These are phyloP conservation scores for Psettodes erumei DNA, from an alignment of 2,113 vertebrate genomes.

Conservation along the genomic window DNA sequence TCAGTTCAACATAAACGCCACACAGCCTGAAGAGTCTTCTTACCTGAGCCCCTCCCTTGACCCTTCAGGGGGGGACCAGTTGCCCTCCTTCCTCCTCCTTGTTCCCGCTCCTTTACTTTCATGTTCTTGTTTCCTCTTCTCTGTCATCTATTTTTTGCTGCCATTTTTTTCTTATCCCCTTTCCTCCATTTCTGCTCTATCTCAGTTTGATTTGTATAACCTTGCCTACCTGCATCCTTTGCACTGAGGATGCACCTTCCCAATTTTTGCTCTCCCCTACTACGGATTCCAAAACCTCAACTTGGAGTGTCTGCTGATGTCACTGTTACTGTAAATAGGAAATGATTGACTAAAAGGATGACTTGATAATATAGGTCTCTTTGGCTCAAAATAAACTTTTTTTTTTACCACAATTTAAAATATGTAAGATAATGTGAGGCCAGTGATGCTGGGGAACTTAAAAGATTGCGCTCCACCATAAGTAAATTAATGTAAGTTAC, in stretches of 20 bases:
- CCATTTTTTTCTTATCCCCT: not conserved
- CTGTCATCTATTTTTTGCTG: not conserved
- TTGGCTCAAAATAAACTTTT: not conserved
- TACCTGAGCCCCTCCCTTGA: not conserved
- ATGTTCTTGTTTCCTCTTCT: not conserved
- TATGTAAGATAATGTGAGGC: not conserved
- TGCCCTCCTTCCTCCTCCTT: constrained; percentile 3
- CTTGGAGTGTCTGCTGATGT: not conserved
- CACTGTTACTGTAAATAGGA: too few relatives aligned
- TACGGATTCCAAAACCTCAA: not conserved
- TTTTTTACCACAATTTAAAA: not conserved
- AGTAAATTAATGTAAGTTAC: not conserved
- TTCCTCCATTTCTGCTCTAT: not conserved
- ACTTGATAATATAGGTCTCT: too few relatives aligned
- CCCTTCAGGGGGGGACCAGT: constrained; percentile 15
- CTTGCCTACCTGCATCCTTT: not conserved
- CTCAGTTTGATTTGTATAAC: not conserved
- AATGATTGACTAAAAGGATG: too few relatives aligned
- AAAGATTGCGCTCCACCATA: not conserved
- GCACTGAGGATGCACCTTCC: not conserved
- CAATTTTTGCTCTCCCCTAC: not conserved
- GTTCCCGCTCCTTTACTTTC: not conserved
- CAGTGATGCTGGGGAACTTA: not conserved
- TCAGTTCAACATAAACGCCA: constrained; percentile 4
- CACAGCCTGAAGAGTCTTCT: constrained; percentile 1